Base-by-base conservation (phyloP, 2,888 invertebrate species). In the Dolomedes plantarius region DNA sequence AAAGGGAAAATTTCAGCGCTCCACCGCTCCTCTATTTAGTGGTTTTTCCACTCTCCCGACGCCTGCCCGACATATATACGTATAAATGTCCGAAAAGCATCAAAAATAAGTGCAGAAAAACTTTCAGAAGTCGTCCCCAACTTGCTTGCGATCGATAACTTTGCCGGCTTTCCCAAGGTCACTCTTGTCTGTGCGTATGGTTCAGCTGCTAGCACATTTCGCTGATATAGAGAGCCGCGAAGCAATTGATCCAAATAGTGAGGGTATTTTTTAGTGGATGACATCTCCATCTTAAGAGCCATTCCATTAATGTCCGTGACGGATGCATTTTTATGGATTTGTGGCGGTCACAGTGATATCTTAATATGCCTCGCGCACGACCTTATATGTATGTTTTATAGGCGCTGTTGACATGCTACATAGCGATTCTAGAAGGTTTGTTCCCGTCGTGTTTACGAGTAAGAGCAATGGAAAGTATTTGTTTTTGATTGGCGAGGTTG, bases 81-180 rank as follows among this genome's bases (percentile, higher is more conserved):
- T 56, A 56, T 56, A 56, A 56, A 46, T 46, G 41, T 46, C 41
- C 41, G 16, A 16, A 46, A 46, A 46, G 16, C 41, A 46, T 46
- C 2, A 13, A 23, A 29, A 65, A 62, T 0, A 29, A 29, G 29
- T 29, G 29, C 16, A 65, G 29, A 28, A n/a, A 9, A 62, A 62
- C 27, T 27, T 28, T 28, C n/a, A 19, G 29, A 65, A 65, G 41
- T 29, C 27, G 69, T 13, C 69, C 31, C 27, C 41, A 41, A 69
- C 39, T 36, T 69, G 69, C 69, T 41, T 11, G 19, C 69, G 41
- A 69, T 69, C 69, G 41, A 69, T 69, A 69, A 7, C 23, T n/a
- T 11, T n/a, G n/a, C n/a, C 69, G 39, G 11, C 27, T 23, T 6
- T 41, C 13, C 69, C 69, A 69, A 69, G 69, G 69, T 69, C 69